Percentiles rank a stretch among this genome's conserved stretches.
Conservation (phyloP, 2,888 invertebrate species). For the Lymantria monacha region DNA sequence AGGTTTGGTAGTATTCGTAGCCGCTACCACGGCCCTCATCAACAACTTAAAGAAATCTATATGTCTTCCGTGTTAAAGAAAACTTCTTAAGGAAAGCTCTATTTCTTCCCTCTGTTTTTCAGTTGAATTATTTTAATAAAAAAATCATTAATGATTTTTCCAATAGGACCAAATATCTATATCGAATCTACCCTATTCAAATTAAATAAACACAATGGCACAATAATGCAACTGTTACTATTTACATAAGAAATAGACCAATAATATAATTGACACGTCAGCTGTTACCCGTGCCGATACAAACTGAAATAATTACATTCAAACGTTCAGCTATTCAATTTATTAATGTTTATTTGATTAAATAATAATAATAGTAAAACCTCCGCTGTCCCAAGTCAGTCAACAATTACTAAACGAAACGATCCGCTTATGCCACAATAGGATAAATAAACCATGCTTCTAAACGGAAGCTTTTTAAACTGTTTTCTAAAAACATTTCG, state of each 20-base stretch:
- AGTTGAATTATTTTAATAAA: too few relatives aligned
- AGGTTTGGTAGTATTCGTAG: too few relatives aligned
- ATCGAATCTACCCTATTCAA: constrained; percentile 3
- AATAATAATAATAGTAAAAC: constrained; percentile 22
- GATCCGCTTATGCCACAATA: constrained; percentile 71
- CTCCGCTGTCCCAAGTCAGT: constrained; percentile 31
- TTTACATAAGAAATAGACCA: constrained; percentile 33
- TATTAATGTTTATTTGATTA: constrained; percentile 42
- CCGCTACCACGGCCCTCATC: too few relatives aligned
- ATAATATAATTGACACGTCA: constrained; percentile 32
- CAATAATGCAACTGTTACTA: constrained; percentile 13
- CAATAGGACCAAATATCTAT: background rate
- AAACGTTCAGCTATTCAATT: constrained; percentile 22
- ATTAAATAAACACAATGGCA: constrained; percentile 20
- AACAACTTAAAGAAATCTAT: too few relatives aligned
- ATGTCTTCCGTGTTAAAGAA: too few relatives aligned
- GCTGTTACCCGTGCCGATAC: constrained; percentile 33
- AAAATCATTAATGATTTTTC: too few relatives aligned
- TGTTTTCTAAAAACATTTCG: constrained; percentile 76
- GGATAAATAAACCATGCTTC: constrained; percentile 61
- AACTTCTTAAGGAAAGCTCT: too few relatives aligned
- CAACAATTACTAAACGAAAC: constrained; percentile 66
- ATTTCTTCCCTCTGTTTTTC: too few relatives aligned
- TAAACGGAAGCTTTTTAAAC: constrained; percentile 77
- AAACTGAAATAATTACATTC: constrained; percentile 29